phyloP scores from a whole-genome alignment of 2,888 invertebrate genomes.

The Drosophila yooni region DNA sequence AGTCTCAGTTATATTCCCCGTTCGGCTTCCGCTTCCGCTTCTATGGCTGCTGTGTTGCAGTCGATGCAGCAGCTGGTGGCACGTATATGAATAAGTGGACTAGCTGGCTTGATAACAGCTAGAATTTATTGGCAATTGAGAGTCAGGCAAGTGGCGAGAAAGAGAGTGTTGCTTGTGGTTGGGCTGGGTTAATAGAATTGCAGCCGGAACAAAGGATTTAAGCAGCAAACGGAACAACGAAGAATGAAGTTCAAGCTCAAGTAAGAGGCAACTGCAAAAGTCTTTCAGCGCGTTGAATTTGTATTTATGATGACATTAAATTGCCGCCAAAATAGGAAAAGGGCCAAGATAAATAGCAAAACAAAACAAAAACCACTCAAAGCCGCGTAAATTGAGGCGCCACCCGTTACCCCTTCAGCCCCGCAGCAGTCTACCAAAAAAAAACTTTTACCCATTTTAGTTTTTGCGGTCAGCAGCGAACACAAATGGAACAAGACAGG shows the following conservation, averaged over 20 bases:
- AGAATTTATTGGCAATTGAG: conserved; percentile 73
- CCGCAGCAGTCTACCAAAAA: neutral
- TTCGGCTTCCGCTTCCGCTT: conserved; percentile 3
- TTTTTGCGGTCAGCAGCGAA: conserved; percentile 53
- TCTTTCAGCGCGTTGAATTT: conserved; percentile 70
- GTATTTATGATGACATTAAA: conserved; percentile 80
- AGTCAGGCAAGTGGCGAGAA: conserved; percentile 30
- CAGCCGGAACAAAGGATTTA: conserved; percentile 51
- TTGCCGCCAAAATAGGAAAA: conserved; percentile 60
- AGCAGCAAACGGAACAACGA: conserved; percentile 25
- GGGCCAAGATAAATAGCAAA: conserved; percentile 73
- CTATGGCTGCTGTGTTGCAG: conserved; percentile 10
- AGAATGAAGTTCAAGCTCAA: conserved; percentile 67
- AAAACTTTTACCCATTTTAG: conserved; percentile 58
- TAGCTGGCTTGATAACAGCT: conserved; percentile 66
- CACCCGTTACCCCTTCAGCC: conserved; percentile 10
- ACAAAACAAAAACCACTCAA: conserved; percentile 79
- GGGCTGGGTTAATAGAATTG: conserved; percentile 68
- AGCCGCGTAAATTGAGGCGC: conserved; percentile 72
- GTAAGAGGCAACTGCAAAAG: conserved; percentile 44
- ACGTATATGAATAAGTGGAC: conserved; percentile 73
- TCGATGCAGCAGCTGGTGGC: conserved; percentile 58
- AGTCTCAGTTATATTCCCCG: neutral
- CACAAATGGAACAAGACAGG: conserved; percentile 14
- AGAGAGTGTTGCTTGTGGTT: conserved; percentile 13